These are phyloP conservation scores for Zygaena filipendulae DNA, from an alignment of 2,888 invertebrate species.

Conservation along the genomic window DNA sequence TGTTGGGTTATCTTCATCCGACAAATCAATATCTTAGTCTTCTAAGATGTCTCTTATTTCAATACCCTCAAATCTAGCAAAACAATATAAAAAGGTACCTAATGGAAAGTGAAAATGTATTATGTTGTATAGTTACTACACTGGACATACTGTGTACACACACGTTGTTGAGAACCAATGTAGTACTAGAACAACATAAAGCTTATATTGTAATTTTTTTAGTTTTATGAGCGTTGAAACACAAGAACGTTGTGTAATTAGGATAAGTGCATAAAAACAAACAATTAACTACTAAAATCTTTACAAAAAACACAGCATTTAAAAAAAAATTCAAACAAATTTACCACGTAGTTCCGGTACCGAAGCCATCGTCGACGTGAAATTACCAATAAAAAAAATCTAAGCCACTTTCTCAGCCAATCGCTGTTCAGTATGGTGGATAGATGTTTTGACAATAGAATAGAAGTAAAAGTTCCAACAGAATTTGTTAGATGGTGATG, in stretches of 20 bases:
- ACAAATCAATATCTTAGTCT: slow-evolving; percentile 4
- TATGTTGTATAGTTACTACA: slow-evolving; percentile 3
- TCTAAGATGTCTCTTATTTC: slow-evolving; percentile 3
- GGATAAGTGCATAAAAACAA: slow-evolving; percentile 1
- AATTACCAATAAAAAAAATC: slow-evolving; percentile 1
- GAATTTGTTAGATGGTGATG: slow-evolving; percentile 3
- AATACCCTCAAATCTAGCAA: slow-evolving; percentile 2
- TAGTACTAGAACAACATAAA: slow-evolving; percentile 4
- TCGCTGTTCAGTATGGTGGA: slow-evolving; percentile 2
- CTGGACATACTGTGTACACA: slow-evolving; percentile 1
- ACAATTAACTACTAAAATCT: slow-evolving; percentile 2
- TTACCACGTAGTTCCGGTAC: slow-evolving; percentile 2
- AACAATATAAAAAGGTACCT: not conserved
- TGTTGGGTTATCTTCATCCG: slow-evolving; percentile 4
- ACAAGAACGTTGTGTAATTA: not conserved
- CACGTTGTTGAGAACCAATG: slow-evolving; percentile 2
- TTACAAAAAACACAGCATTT: slow-evolving; percentile 1
- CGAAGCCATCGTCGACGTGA: slow-evolving; percentile 1
- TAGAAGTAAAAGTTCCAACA: slow-evolving; percentile 3
- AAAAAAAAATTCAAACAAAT: slow-evolving; percentile 1
- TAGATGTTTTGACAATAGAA: slow-evolving; percentile 1
- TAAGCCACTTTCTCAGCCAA: slow-evolving; percentile 3
- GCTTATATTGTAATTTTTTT: not conserved
- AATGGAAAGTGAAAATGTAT: slow-evolving; percentile 1
- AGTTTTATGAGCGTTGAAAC: not conserved